Evolutionary conservation across 1,140 invertebrate species (phyloP).

Genomic region (Formica exsecta): DNA sequence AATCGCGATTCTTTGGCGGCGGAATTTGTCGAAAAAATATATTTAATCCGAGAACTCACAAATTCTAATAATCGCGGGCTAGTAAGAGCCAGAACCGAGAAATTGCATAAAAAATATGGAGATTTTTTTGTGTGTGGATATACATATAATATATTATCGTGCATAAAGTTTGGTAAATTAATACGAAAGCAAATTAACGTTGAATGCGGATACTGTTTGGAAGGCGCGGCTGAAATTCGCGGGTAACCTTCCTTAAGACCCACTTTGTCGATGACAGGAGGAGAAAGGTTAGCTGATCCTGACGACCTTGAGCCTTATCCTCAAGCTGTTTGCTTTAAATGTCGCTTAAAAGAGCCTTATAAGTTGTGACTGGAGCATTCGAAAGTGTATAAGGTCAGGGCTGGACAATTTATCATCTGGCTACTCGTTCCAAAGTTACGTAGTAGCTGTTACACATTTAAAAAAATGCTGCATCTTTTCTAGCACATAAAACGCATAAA

Average conservation of each 20-base stretch:
- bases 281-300: conserved; percentile 76
- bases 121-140: background rate
- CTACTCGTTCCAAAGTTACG: background rate
- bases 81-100: too few relatives aligned
- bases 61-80: too few relatives aligned
- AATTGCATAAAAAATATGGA: background rate
- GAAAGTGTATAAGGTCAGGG: conserved; percentile 79
- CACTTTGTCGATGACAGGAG: conserved; percentile 56
- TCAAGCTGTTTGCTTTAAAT: conserved; percentile 61
- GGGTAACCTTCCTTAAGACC: conserved; percentile 26
- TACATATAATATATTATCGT: background rate
- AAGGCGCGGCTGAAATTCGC: conserved; percentile 8
- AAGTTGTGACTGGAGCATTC: conserved; percentile 62
- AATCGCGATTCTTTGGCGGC: background rate
- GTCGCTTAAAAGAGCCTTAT: conserved; percentile 67
- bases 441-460: background rate
- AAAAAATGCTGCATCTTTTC: background rate
- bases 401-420: conserved; percentile 55
- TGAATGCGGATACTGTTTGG: background rate
- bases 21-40: background rate
- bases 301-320: conserved; percentile 79
- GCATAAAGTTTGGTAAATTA: conserved; percentile 9
- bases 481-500: background rate
- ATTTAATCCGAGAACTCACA: background rate
- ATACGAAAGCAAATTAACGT: conserved; percentile 18